Conservation (phyloP, 2,113 vertebrate genomes). For the Myiopsitta monachus region DNA sequence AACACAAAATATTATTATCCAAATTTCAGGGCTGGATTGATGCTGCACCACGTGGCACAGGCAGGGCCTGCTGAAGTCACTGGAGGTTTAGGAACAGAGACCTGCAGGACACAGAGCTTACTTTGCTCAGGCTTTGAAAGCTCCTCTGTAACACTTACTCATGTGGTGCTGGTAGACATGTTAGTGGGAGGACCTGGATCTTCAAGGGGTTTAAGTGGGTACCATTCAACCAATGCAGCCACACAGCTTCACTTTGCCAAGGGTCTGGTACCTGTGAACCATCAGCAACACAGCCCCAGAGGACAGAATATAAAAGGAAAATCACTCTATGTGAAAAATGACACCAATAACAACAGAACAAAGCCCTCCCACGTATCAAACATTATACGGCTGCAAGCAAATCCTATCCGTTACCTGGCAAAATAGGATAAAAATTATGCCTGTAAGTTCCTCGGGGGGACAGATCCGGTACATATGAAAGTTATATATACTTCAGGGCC, state of each 20-base stretch:
- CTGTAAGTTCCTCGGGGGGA: background rate
- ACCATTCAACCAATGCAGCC: background rate
- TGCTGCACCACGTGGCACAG: rapidly evolving
- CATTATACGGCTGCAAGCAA: background rate
- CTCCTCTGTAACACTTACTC: rapidly evolving
- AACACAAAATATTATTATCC: background rate
- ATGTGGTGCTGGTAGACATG: rapidly evolving
- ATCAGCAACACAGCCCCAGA: background rate
- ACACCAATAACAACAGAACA: rapidly evolving
- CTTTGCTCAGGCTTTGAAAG: background rate
- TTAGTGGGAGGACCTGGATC: background rate
- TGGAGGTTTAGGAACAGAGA: background rate
- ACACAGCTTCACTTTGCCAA: background rate
- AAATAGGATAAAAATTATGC: background rate
- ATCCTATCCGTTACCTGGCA: background rate
- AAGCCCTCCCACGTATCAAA: background rate
- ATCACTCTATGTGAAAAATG: background rate
- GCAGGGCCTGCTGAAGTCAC: background rate
- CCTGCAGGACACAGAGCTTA: background rate
- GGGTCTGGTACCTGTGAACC: background rate
- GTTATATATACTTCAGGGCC: background rate
- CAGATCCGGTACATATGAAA: background rate
- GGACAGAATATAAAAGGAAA: background rate
- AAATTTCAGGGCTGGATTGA: rapidly evolving
- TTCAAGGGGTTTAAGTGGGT: background rate